Evolutionary conservation across 2,113 vertebrate species (phyloP), one percentile per base, ranked within the genome.

Genomic region (Paedocypris sp.): DNA sequence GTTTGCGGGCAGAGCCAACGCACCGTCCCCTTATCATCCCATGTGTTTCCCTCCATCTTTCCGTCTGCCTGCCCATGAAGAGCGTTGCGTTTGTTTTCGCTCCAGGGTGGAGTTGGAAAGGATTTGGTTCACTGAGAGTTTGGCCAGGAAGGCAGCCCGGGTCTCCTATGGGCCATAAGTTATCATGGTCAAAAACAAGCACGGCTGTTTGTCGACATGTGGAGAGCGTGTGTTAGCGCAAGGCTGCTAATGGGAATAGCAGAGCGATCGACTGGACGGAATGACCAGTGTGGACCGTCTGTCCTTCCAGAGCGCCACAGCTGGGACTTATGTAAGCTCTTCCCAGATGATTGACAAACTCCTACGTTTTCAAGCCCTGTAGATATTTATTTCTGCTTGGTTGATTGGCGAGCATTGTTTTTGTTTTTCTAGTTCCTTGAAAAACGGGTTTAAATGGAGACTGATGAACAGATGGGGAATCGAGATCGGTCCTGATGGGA

Each of bases 251-350:
- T 64, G 41, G 18, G 11, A 46, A 48, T 22, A 39, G 16, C 51
- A 56, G 62, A 47, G 31, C 15, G 16, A 16, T 20, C 12, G 10
- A 20, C 46, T 64, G 61, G 23, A 43, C 16, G 23, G 53, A 2
- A 43, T 10, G 6, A 31, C 8, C 6, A 49, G 36, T 25, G 43
- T 58, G 52, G 38, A 46, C 33, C 28, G 16, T 20, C 9, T 18
- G 39, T 41, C 20, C 12, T 23, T 7, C 23, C 49, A 32, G 49
- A 35, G 1, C 20, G 10, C 25, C 28, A 26, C 39, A 68, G 51
- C 66, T 68, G 51, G 38, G 53, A 26, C 52, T 64, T 52, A 41
- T 56, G 51, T 29, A 57, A 64, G 47, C 23, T 42, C 13, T 22
- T 12, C 11, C 15, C 11, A 12, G 38, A 51, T 47, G 67, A 69